A percentile compares a stretch with the other conserved stretches of the same genome.
Evolutionary conservation across 2,113 vertebrate species (phyloP).

Genomic region (Oreotrochilus melanogaster): DNA sequence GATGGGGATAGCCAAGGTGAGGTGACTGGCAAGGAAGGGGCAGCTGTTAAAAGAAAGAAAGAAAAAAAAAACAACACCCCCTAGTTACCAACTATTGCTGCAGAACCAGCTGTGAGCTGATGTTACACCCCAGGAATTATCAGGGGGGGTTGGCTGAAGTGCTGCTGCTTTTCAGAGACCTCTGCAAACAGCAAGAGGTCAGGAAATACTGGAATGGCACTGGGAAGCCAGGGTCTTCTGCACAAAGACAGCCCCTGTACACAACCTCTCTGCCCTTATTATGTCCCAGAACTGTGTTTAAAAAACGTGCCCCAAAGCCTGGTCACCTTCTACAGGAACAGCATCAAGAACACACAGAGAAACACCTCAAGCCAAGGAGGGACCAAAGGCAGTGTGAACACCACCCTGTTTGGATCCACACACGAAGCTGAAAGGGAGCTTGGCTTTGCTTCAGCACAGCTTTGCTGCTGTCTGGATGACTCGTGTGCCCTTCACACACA

Average conservation of each 20-base stretch:
- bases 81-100: not conserved
- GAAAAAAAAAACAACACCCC: not conserved
- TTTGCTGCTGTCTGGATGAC: not conserved
- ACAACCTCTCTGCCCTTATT: not conserved
- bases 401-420: accelerated
- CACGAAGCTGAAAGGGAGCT: accelerated
- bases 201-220: not conserved
- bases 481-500: not conserved
- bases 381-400: accelerated
- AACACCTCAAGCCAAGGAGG: not conserved
- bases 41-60: conserved; percentile 80
- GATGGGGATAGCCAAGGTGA: conserved; percentile 92
- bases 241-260: not conserved
- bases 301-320: not conserved
- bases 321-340: not conserved
- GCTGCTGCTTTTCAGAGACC: not conserved
- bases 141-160: accelerated
- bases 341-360: not conserved
- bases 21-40: conserved; percentile 88
- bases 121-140: accelerated
- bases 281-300: accelerated
- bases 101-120: not conserved
- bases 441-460: not conserved
- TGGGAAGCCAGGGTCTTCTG: accelerated
- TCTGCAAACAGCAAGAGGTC: not conserved